Conservation (phyloP, 2,888 invertebrate genomes). For the Eupithecia dodoneata region DNA sequence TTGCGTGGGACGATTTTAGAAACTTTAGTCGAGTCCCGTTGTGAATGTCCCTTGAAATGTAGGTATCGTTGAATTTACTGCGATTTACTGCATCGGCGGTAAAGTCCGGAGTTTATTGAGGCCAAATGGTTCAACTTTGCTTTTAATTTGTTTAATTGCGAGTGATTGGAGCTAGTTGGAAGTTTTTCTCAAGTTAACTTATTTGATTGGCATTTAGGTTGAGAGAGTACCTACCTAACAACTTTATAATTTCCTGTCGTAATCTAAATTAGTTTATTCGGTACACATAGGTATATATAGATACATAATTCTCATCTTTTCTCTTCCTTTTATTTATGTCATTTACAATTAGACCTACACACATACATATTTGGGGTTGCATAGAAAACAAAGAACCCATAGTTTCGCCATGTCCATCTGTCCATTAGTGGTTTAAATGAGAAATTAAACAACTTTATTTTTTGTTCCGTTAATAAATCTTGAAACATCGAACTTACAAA, state of each 20-base stretch:
- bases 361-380: too few relatives aligned
- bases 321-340: too few relatives aligned
- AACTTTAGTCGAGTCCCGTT: constrained; percentile 45
- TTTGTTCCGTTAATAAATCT: too few relatives aligned
- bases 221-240: neutral
- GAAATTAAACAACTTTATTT: too few relatives aligned
- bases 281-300: too few relatives aligned
- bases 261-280: neutral
- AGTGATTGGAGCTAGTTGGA: constrained; percentile 8
- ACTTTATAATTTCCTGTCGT: neutral
- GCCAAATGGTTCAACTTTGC: constrained; percentile 21
- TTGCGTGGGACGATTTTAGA: constrained; percentile 50
- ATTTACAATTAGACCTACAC: too few relatives aligned
- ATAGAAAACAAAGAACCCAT: too few relatives aligned
- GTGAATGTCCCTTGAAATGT: constrained; percentile 32
- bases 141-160: constrained; percentile 30
- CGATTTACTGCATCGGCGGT: constrained; percentile 31
- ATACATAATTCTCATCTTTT: too few relatives aligned
- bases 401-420: too few relatives aligned
- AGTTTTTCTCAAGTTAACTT: constrained; percentile 23
- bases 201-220: constrained; percentile 2
- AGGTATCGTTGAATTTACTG: constrained; percentile 36
- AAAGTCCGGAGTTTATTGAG: constrained; percentile 28
- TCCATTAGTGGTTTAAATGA: too few relatives aligned
- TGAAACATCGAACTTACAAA: too few relatives aligned